Base-by-base conservation (phyloP, 2,888 invertebrate species). In the Portevinia maculata region DNA sequence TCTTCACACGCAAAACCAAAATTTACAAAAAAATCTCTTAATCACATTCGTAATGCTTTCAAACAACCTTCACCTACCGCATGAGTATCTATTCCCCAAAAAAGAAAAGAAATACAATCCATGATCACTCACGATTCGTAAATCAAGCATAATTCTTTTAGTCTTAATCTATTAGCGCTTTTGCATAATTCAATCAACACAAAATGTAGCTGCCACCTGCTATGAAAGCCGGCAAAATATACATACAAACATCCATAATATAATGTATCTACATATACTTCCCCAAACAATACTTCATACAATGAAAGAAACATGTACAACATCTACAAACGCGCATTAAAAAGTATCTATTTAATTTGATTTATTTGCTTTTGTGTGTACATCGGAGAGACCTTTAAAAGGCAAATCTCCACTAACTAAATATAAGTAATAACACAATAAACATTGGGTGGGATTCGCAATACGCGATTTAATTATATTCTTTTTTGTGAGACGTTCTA, bases 141-240 rank as follows among this genome's bases (percentile, higher is more conserved):
- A 73, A 79, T 73, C 67, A 67, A 69, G 62, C 48, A 74, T 74
- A 50, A 74, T 70, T 75, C 62, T 69, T 52, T 50, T 64, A 32
- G 59, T 60, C 39, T 44, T 59, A 70, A 19, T 13, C 64, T 59
- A 81, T 81, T 70, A 76, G 55, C 17, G 44, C 28, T 48, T 50
- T 81, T 81, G 76, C 76, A 64, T 81, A 76, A 70, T 76, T 76
- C 65, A 32, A 75, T 71, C 71, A 64, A 64, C 67, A 71, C 52
- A 78, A 55, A 37, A 6, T 15, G 19, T 21, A 21, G 17, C 9
- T 28, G 46, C 73, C 73, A 74, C 73, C 64, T 74, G 73, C 48
- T 46, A 57, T 44, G 15, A 24, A 9, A 17, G 44, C 46, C 24
- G 41, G 41, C 39, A 32, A 7, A 21, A 19, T 15, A 24, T 13